Evolutionary conservation across 2,888 invertebrate genomes (phyloP).

Genomic region (Philhelius pedissequus): DNA sequence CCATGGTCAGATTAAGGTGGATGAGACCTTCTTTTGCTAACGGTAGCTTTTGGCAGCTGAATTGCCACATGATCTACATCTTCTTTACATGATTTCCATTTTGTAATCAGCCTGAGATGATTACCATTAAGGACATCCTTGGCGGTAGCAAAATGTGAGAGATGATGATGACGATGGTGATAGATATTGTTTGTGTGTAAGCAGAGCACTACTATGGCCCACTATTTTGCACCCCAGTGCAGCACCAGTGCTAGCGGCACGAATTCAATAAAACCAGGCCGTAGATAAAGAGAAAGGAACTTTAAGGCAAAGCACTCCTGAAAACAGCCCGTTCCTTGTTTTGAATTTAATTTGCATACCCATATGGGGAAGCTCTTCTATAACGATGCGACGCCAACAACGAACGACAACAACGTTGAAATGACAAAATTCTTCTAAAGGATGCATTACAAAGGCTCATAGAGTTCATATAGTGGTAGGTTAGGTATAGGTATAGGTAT

Average conservation of each 20-base stretch:
- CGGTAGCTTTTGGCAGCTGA: constrained; percentile 51
- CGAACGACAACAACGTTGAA: background rate
- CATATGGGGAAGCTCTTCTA: constrained; percentile 37
- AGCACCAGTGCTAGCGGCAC: no score
- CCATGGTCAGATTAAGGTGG: background rate
- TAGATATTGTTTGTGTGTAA: background rate
- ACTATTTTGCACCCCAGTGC: background rate
- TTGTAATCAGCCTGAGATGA: constrained; percentile 64
- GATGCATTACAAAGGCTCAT: constrained; percentile 43
- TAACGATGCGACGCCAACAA: background rate
- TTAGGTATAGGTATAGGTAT: background rate
- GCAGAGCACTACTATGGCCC: background rate
- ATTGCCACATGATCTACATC: constrained; percentile 48
- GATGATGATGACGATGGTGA: background rate
- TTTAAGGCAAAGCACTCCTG: background rate
- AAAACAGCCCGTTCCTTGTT: constrained; percentile 41
- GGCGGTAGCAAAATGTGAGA: constrained; percentile 8
- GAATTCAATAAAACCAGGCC: constrained; percentile 50
- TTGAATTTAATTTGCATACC: constrained; percentile 63
- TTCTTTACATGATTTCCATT: constrained; percentile 55
- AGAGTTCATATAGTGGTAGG: background rate
- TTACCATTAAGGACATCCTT: constrained; percentile 66
- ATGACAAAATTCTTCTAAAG: constrained; percentile 5
- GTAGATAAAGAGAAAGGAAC: background rate
- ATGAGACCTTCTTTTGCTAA: background rate